Base-by-base conservation (phyloP, 2,113 vertebrate genomes). In the Eulemur macaco region DNA sequence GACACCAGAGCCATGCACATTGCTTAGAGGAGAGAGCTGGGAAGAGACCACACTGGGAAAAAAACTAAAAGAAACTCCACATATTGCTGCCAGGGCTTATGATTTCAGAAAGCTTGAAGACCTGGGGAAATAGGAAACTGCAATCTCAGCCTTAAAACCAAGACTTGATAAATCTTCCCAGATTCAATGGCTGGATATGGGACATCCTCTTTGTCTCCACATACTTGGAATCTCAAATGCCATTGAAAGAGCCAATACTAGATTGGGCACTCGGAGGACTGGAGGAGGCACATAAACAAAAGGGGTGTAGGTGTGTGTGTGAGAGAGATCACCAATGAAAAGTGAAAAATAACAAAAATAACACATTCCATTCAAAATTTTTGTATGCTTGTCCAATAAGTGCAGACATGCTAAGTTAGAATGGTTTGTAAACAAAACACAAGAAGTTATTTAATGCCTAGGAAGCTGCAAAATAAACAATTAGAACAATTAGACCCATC, bases 1-100 rank as follows among this genome's bases (percentile, higher is more conserved):
- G 68, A 74, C n/a, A 3, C 14, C 27, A 47, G 66, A 20, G 7
- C 1, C 13, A 0, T 4, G 7, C 1, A 1, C 9, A 1, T 1
- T n/a, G 39, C 10, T 12, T 42, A 42, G 80, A 93, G 50, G 56
- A 7, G 12, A 74, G 21, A 18, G 6, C 66, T 37, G 42, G 29
- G 10, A 13, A 27, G 21, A 8, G 39, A 12, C 20, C 37, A 3
- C n/a, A 4, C 20, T 34, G 68, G 23, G 23, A 27, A 45, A 47
- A 6, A 15, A 84, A 15, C n/a, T 50, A 14, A 18, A 14, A 54
- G 54, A 47, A 20, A 52, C 1, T 20, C 27, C 34, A 29, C 0
- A 1, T 9, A 21, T 5, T 0, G 21, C 54, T 66, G 27, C 58
- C 71, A 37, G 45, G 14, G 25, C 11, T n/a, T 29, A 18, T 8